Evolutionary conservation across 2,113 vertebrate species (phyloP), one percentile per base, ranked within the genome.

Genomic region (Bos indicus): DNA sequence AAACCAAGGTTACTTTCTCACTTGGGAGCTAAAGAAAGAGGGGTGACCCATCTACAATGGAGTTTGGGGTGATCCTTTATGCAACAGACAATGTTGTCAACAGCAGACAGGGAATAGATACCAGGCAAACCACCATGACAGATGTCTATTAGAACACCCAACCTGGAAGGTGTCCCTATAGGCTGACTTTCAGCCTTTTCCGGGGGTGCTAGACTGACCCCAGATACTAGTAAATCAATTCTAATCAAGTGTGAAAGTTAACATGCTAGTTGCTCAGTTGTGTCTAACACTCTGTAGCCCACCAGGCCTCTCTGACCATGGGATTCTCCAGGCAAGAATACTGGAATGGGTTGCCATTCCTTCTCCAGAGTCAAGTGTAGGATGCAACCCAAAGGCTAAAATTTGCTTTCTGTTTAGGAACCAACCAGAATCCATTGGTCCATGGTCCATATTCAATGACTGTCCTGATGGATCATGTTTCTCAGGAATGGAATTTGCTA

Each of bases 321-420:
- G 40, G 40, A 43, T 26, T 77, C 71, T 77, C 36, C 40, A 77
- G 71, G 36, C 40, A 77, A 7, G 71, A 43, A 43, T 43, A 40
- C 23, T 77, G 36, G 71, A 26, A 40, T 15, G 23, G 71, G 6
- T 77, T 77, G 21, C 71, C 71, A 77, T 77, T 40, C 12, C 71
- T 26, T 77, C 23, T 77, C 71, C 71, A 15, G 40, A 77, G 12
- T 77, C 40, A 43, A 74, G 51, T 40, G 11, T 13, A 59, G 33
- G 16, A 54, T 23, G 8, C 30, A 12, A 12, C 48, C 21, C 83
- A 7, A 62, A 51, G 33, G 67, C 78, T 40, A 51, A 56, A 67
- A 1, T 60, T 54, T 71, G 2, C 64, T 96, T 90, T 95, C 46
- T 64, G 23, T 62, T 84, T 88, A 81, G 93, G 40, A 74, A 40